Evolutionary conservation across 2,797 vertebrate species (phyloP), one percentile per base, ranked within the genome.

Genomic region (Poeciliopsis paucimaculata): DNA sequence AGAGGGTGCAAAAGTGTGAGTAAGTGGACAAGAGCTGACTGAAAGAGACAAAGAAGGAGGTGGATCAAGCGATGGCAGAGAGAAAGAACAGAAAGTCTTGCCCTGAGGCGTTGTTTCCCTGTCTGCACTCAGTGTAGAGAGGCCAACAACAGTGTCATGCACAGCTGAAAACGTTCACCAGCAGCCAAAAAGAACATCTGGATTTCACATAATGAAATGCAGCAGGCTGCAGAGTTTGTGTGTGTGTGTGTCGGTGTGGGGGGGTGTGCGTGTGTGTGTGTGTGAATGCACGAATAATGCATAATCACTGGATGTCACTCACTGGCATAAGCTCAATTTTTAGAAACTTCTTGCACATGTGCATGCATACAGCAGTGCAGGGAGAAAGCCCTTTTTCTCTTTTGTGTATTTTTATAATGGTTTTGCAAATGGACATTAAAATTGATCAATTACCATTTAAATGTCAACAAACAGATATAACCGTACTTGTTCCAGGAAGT

Each of bases 151-250:
- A 88, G 85, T 94, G 93, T 94, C 90, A 91, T 88, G 88, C 90
- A 88, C 88, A 93, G 91, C 94, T 92, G 92, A 92, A 94, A 89
- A 92, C 90, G 87, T 88, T 91, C 86, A 83, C 89, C 76, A 74
- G 88, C 89, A 87, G 93, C 91, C 91, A 90, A 90, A 60, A 88
- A 73, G 79, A 91, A 94, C 94, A 95, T 94, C 94, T 95, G 94
- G 94, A 88, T 92, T 92, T 84, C 86, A 88, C 91, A 91, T 94
- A 89, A 91, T 89, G 91, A 93, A 93, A 92, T 80, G 83, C 88
- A 92, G 90, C 77, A 79, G 86, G 83, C 88, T 91, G 87, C 88
- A 88, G 81, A 86, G 84, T 86, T 6, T 90, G 0, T 51, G 7
- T 26, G 8, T 3, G 20, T 23, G 49, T 3, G 18, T 23, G 49